Evolutionary conservation across 2,797 vertebrate species (phyloP).

Genomic region (Chaunax sp.): DNA sequence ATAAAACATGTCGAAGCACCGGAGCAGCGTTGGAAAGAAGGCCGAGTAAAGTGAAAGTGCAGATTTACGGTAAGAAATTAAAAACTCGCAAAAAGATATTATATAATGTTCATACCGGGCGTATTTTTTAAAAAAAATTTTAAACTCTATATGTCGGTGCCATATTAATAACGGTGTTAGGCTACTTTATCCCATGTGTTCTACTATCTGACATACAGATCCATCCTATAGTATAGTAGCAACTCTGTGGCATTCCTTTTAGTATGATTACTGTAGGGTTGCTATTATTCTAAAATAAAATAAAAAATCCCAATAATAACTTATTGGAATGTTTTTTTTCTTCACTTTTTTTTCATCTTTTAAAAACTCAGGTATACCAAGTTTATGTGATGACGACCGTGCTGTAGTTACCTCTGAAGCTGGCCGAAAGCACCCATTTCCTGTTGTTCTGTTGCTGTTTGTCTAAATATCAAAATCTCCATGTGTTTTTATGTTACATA

Average conservation of each 20-base stretch:
- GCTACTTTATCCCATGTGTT: no score
- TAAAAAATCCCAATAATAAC: neutral
- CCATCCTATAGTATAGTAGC: no score
- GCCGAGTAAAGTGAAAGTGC: neutral
- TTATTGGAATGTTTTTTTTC: neutral
- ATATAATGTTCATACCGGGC: fast-evolving
- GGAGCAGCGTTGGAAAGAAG: neutral
- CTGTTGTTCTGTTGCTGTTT: no score
- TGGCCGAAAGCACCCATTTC: no score
- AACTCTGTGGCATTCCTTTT: neutral
- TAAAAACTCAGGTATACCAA: neutral
- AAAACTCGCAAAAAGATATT: no score
- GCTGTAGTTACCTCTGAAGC: no score
- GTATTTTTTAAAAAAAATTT: no score
- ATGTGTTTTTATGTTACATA: no score
- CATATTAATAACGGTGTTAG: neutral
- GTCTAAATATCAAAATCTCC: no score
- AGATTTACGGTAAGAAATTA: constrained; percentile 53
- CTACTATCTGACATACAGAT: no score
- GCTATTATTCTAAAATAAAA: neutral
- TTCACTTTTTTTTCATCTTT: neutral
- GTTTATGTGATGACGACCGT: neutral
- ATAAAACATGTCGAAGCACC: constrained; percentile 1
- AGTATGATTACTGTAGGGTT: no score
- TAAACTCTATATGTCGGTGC: neutral